Evolutionary conservation across 1,140 invertebrate genomes (phyloP).

Genomic region (Zaprionus ornatus): DNA sequence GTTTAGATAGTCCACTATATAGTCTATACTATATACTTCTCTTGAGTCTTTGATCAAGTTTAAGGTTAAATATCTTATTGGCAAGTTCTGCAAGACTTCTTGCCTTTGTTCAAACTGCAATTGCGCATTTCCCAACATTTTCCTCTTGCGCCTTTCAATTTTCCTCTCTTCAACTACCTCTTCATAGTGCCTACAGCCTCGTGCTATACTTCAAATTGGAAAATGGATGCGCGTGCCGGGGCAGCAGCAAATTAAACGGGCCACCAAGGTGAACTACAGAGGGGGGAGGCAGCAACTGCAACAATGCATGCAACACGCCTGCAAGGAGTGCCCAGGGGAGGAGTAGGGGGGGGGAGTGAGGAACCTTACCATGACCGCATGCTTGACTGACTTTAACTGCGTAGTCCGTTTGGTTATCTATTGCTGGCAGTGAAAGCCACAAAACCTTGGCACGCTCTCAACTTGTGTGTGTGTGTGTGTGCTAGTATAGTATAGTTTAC

Average conservation of each 20-base stretch:
- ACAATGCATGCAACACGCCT: slow-evolving; percentile 22
- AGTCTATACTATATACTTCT: too few species aligned
- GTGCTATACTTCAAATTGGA: slow-evolving; percentile 47
- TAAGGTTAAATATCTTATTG: too few species aligned
- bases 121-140: not conserved
- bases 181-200: not conserved
- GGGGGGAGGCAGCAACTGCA: not conserved
- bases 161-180: not conserved
- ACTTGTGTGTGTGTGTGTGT: not conserved
- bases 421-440: slow-evolving; percentile 53
- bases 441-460: slow-evolving; percentile 35
- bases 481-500: not conserved
- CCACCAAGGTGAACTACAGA: not conserved
- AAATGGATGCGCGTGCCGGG: slow-evolving; percentile 30
- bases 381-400: slow-evolving; percentile 36
- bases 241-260: slow-evolving; percentile 14
- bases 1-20: too few species aligned
- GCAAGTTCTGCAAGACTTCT: too few species aligned
- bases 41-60: too few species aligned
- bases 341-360: not conserved
- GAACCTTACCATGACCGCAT: slow-evolving; percentile 18
- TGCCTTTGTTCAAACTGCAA: too few species aligned
- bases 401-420: slow-evolving; percentile 24
- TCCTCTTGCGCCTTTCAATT: not conserved
- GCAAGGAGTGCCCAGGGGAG: not conserved